Base-by-base conservation (phyloP, 1,140 invertebrate genomes). In the Zaprionus nigranus region DNA sequence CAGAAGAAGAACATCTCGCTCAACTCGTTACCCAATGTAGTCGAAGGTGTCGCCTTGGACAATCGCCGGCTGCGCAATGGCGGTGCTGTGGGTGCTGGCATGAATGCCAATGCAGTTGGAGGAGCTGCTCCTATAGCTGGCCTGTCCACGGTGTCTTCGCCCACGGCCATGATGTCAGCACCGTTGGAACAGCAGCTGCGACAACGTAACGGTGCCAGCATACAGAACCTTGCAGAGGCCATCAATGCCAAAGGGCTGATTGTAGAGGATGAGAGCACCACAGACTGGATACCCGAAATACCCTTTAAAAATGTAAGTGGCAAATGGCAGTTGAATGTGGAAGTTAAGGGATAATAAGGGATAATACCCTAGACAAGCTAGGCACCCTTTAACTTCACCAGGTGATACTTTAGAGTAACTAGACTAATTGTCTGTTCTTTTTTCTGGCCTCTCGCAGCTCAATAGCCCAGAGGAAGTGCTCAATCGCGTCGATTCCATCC, bases 211-310 rank as follows among this genome's bases (percentile, higher is more conserved):
- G 91, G 87, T 0, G 75, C 75, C 24, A 92, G 91, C 51, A 67
- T 85, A 2, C 91, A 91, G 20, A 90, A 87, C 49, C 70, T 92
- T 7, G 20, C 78, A 7, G 90, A 90, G 36, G 75, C 77, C 15
- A 88, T 90, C 40, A 79, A 76, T 54, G 68, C 69, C 36, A 92
- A 91, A 53, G 75, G 81, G 4, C 93, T 94, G 17, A 94, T 95
- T 38, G 81, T 91, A 0, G 97, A 97, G 12, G 97, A 97, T 38
- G 96, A 97, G 76, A 94, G 94, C 46, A 96, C 95, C 1, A 95
- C 95, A 0, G 96, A 97, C 77, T 98, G 97, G 97, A 97, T 95
- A 22, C 97, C 97, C 0, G 97, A 98, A 93, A 97, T 98, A 91
- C 97, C 97, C 2, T 98, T 98, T 86, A 96, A 97, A 94, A 97